A percentile compares a stretch with the other conserved stretches of the same genome.
Evolutionary conservation across 2,113 vertebrate genomes (phyloP).

Genomic region (Ctenodactylus gundi): DNA sequence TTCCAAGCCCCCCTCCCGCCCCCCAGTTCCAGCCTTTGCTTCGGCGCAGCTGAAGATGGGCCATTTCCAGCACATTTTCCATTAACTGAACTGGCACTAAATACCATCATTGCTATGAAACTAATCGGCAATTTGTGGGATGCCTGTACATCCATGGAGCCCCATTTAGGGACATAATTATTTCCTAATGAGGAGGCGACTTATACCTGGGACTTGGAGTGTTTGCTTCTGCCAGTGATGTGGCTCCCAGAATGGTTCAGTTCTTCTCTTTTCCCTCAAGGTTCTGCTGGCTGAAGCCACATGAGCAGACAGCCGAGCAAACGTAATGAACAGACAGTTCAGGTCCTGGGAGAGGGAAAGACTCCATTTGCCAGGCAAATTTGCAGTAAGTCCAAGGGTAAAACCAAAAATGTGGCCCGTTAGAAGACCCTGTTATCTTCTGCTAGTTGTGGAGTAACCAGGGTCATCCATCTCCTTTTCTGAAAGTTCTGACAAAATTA

Average conservation of each 20-base stretch:
- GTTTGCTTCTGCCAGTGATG: neutral
- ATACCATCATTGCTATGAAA: slow-evolving; percentile 40
- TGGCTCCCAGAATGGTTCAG: neutral
- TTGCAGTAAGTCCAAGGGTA: neutral
- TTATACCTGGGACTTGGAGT: slow-evolving; percentile 53
- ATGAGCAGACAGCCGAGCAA: neutral
- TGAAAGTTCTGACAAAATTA: neutral
- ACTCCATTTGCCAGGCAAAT: neutral
- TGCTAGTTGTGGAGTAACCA: neutral
- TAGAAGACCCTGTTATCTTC: neutral
- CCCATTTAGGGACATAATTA: slow-evolving; percentile 49
- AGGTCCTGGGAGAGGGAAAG: neutral
- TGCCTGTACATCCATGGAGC: slow-evolving; percentile 21
- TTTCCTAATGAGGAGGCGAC: slow-evolving; percentile 61
- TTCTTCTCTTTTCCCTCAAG: neutral
- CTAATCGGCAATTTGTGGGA: slow-evolving; percentile 60
- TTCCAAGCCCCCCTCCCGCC: neutral
- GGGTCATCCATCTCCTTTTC: neutral
- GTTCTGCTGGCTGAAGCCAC: neutral
- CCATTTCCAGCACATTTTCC: slow-evolving; percentile 55
- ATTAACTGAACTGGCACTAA: slow-evolving; percentile 69
- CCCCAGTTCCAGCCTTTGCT: neutral
- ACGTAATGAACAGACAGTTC: slow-evolving; percentile 34
- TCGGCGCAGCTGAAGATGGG: neutral
- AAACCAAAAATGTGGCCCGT: neutral